These are phyloP conservation scores for Troglohyphantes excavatus DNA, from an alignment of 2,888 invertebrate species.

Conservation along the genomic window DNA sequence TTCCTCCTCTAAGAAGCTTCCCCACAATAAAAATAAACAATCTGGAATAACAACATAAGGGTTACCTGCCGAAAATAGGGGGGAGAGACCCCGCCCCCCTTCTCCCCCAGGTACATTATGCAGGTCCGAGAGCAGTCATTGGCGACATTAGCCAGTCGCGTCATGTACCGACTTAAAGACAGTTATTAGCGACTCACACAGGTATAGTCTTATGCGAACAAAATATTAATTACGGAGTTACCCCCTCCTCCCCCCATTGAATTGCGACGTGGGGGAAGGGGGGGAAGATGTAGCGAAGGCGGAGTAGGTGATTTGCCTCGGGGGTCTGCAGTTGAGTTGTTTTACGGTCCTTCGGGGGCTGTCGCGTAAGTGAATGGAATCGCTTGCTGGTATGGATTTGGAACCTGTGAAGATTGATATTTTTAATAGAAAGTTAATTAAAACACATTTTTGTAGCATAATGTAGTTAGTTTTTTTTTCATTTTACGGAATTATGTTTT, in stretches of 20 bases:
- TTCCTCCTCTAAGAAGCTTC: too few species aligned
- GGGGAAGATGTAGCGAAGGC: constrained; percentile 52
- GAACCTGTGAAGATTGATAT: too few species aligned
- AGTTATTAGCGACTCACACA: constrained; percentile 75
- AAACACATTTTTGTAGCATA: too few species aligned
- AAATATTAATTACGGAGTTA: constrained; percentile 75
- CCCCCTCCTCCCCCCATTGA: neutral
- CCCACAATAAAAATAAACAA: too few species aligned
- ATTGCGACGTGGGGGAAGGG: constrained; percentile 15
- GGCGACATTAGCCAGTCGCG: constrained; percentile 68
- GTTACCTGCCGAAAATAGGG: neutral
- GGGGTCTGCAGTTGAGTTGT: constrained; percentile 37
- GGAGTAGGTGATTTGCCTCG: constrained; percentile 72
- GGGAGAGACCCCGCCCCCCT: constrained; percentile 11
- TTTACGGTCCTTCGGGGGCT: constrained; percentile 23
- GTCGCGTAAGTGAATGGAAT: neutral
- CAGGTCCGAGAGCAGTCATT: constrained; percentile 37
- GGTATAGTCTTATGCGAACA: constrained; percentile 57
- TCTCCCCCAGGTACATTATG: constrained; percentile 51
- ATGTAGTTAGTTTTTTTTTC: too few species aligned
- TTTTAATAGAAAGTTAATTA: too few species aligned
- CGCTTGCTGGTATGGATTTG: neutral
- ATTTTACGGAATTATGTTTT: too few species aligned
- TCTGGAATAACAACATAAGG: neutral
- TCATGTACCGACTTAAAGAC: constrained; percentile 72